Conservation (phyloP, 2,888 invertebrate genomes). For the Hanleya hanleyi region DNA sequence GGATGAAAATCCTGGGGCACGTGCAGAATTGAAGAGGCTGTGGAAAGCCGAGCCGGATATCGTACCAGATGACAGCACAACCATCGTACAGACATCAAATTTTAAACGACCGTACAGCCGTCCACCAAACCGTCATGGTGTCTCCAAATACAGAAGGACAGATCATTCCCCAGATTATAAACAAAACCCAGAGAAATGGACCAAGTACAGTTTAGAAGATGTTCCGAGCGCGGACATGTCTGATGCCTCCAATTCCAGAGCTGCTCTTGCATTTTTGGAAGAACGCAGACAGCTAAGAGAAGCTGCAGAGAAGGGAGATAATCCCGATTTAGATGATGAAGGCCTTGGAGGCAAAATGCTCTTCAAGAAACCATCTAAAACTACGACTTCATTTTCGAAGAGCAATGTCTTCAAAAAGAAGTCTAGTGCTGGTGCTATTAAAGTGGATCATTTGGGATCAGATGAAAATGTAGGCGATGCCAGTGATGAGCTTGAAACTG, state of each 20-base stretch:
- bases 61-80: slow-evolving; percentile 30
- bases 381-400: too few species aligned
- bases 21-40: slow-evolving; percentile 23
- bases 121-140: slow-evolving; percentile 23
- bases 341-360: slow-evolving; percentile 28
- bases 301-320: slow-evolving; percentile 35
- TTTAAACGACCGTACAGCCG: slow-evolving; percentile 12
- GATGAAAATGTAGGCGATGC: too few species aligned
- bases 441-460: too few species aligned
- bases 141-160: background rate
- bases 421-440: too few species aligned
- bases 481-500: too few species aligned
- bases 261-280: slow-evolving; percentile 86
- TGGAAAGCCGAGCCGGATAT: slow-evolving; percentile 33
- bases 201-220: slow-evolving; percentile 85
- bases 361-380: slow-evolving; percentile 12
- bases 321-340: slow-evolving; percentile 30
- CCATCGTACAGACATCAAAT: background rate
- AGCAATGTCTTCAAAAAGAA: too few species aligned
- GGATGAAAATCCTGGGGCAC: background rate
- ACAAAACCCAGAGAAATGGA: slow-evolving; percentile 87
- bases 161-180: slow-evolving; percentile 74
- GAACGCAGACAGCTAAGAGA: slow-evolving; percentile 72
- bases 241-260: slow-evolving; percentile 84
- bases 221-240: slow-evolving; percentile 85